Evolutionary conservation across 2,888 invertebrate species (phyloP), one percentile per base, ranked within the genome.

Genomic region (Drosophila testacea): DNA sequence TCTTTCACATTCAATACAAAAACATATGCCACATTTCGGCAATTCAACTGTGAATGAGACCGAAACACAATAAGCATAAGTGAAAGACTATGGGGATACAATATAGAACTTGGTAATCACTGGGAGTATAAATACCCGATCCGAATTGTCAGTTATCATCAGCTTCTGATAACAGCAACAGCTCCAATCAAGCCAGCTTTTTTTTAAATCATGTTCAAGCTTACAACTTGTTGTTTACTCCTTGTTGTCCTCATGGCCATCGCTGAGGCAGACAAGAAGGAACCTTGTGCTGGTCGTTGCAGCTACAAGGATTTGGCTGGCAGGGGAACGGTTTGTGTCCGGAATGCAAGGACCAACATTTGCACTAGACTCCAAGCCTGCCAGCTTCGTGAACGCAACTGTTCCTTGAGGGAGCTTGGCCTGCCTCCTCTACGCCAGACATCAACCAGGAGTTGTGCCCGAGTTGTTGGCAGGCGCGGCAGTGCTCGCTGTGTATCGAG

Each of bases 361-460:
- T 90, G 84, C 69, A 77, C 79, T 65, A 79, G 74, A 44, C 50
- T 80, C n/a, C 64, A 69, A 0, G 64, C 81, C 16, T 90, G 90
- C 54, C 69, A 65, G 0, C 34, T 90, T 11, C 74, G 81, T 3
- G 83, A 90, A 41, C 59, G 75, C 42, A 90, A 90, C 64, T 90
- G 91, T 22, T 44, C 38, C 1, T 61, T 67, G 13, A 57, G 54
- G 16, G 48, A 38, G 1, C 48, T 38, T 6, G 81, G 71, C 11
- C 11, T 57, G 51, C 38, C 50, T 6, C 51, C 46, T 11, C 50
- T 63, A 4, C 32, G 9, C 22, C 4, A 44, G 57, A 70, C 65
- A 0, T 56, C 28, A 10, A 0, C 9, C 11, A 7, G 32, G 16
- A 70, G 46, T 1, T 88, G 85, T 32, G 72, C 69, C 57, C 38